Base-by-base conservation (phyloP, 2,113 vertebrate genomes). In the Donacobius atricapilla region DNA sequence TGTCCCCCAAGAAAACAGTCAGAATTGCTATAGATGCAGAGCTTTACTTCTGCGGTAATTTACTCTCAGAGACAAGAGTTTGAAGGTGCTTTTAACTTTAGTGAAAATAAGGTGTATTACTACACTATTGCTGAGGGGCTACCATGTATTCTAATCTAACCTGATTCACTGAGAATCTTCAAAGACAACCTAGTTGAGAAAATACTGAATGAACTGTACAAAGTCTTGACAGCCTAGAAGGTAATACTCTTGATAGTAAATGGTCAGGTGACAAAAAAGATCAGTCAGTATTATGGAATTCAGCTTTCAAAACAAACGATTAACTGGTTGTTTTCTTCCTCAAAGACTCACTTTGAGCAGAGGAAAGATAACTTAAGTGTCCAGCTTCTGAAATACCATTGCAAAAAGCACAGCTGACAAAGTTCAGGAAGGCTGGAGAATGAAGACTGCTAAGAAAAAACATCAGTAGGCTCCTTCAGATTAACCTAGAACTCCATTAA, bases 81-180 rank as follows among this genome's bases (percentile, higher is more conserved):
- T 84, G 39, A 93, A 80, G 11, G 1, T 0, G 70, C 25, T 75
- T 72, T 64, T 58, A 25, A 10, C 17, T 22, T 65, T 37, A 21
- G 10, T 33, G 22, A 69, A 92, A 91, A 70, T 30, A 9, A 37
- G 30, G 7, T 33, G 31, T 44, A 61, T 57, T 89, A 16, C 8
- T 57, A 37, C 35, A 51, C 5, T 83, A 5, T 22, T 2, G 0
- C 15, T 68, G 51, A 50, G 12, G 5, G 1, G 4, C 8, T 58
- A 33, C 22, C n/a, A n/a, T n/a, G n/a, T n/a, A 39, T 33, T 56
- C 54, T 37, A 83, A 51, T 12, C 3, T 64, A 68, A 35, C 3
- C 6, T 35, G 13, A 5, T 47, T 83, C 13, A 75, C 22, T 9
- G 15, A 66, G 7, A 37, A 8, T 44, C 35, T 79, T 40, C 14